A percentile compares a stretch with the other conserved stretches of the same genome.
Evolutionary conservation across 30 jellyfish, hydroid and myxozoan genomes (phyloP).

Genomic region (Aurelia aurita complex sp. Pacific): DNA sequence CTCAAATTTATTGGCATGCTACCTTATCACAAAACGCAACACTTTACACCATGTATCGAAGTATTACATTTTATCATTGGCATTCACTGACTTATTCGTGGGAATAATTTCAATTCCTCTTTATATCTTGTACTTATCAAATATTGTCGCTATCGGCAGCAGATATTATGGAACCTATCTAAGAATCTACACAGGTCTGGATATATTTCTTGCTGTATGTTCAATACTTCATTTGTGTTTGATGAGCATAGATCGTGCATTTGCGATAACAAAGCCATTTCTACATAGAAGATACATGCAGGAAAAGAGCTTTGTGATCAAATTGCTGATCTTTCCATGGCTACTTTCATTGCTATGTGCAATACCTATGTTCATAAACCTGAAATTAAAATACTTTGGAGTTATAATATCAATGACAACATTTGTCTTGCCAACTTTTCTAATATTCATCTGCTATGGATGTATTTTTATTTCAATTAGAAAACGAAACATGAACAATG

Average conservation of each 20-base stretch:
- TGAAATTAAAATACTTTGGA: neutral
- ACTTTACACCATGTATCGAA: neutral
- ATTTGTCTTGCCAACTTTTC: neutral
- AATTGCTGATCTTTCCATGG: neutral
- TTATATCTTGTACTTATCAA: too few relatives aligned
- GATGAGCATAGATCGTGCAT: conserved; percentile 11
- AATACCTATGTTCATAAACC: neutral
- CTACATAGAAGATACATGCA: neutral
- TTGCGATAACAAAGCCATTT: neutral
- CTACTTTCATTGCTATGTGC: neutral
- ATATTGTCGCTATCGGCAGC: neutral
- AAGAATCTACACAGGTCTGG: neutral
- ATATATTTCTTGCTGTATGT: neutral
- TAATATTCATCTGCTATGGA: neutral
- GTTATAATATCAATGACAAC: neutral
- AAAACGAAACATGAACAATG: neutral
- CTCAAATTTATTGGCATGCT: conserved; percentile 24
- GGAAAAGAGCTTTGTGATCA: neutral
- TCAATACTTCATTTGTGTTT: neutral
- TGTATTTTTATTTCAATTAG: neutral
- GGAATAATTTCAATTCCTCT: conserved; percentile 14
- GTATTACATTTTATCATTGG: conserved; percentile 25
- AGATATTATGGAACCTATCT: neutral
- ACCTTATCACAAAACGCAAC: neutral
- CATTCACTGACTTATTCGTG: conserved; percentile 19